Percentiles rank a stretch among this genome's conserved stretches.
Conservation (phyloP, 2,113 vertebrate genomes). For the Heloderma charlesbogerti region DNA sequence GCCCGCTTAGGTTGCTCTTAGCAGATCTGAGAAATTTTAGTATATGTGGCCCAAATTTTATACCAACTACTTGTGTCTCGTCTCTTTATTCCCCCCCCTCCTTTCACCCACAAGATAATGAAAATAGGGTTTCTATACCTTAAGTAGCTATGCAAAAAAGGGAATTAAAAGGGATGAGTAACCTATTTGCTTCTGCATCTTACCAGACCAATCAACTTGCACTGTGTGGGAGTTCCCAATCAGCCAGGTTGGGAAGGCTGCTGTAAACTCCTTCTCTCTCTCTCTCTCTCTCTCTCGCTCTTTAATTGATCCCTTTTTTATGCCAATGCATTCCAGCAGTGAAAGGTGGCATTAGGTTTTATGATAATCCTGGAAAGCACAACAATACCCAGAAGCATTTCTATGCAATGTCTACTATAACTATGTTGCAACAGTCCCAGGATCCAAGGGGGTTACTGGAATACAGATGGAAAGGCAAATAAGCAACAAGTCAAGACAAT, state of each 20-base stretch:
- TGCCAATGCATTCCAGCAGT: rapidly evolving
- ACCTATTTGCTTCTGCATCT: background rate
- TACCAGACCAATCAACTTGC: background rate
- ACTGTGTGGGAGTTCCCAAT: background rate
- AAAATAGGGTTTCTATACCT: background rate
- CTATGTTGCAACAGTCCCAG: background rate
- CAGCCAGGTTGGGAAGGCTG: background rate
- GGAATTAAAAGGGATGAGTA: background rate
- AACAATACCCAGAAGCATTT: background rate
- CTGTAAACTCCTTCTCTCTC: background rate
- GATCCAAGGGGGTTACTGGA: background rate
- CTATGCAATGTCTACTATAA: background rate
- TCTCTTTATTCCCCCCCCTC: background rate
- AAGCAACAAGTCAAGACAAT: constrained; percentile 24
- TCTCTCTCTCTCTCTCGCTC: background rate
- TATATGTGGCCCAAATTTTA: too few species aligned
- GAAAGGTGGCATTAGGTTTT: background rate
- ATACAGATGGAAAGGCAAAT: background rate
- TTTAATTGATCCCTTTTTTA: background rate
- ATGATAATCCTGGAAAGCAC: background rate
- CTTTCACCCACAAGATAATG: background rate
- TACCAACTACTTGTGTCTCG: too few species aligned
- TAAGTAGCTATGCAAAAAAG: background rate
- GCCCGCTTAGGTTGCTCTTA: too few species aligned
- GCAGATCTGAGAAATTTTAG: too few species aligned